Evolutionary conservation across 2,888 invertebrate species (phyloP), one percentile per base, ranked within the genome.

Genomic region (Tricholauxania praeusta): DNA sequence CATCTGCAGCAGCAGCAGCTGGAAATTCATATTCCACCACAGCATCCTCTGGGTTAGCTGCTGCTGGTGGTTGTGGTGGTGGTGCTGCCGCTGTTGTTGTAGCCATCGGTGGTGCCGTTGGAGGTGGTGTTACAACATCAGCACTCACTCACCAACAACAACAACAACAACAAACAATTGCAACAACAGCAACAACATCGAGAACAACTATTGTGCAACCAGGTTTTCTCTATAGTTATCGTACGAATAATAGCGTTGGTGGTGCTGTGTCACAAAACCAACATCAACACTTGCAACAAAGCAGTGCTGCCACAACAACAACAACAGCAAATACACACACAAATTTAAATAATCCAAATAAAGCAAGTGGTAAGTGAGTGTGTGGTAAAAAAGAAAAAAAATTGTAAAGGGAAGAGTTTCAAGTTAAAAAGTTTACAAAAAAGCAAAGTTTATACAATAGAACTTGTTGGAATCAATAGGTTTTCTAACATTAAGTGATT

Each of bases 151-250:
- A 22, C 68, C 72, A 68, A 57, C 77, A 76, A 10, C 71, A 75
- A 57, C 77, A 76, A 10, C 71, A 75, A 59, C 82, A 79, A 10
- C 76, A 75, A 59, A 6, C 81, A 80, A 1, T 76, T 73, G 12
- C 82, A 81, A 22, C 81, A 79, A 70, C 77, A 78, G n/a, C 77
- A 77, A 39, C 82, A 80, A 49, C 79, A 15, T 39, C 60, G 28
- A 69, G 80, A 59, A 39, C 82, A 73, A 60, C 80, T 60, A 66
- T 83, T 67, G 85, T 85, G 32, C 85, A 85, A 72, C 85, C 84
- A 5, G 83, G 85, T 47, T 82, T 82, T 73, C 77, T 85, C 28
- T 84, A 83, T 72, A 84, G 81, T 73, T 85, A 85, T 75, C 83
- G 85, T 67, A 76, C 83, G 62, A 60, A 62, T 51, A 60, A 69